phyloP scores from a whole-genome alignment of 2,797 vertebrate species.

The Thunnus albacares region DNA sequence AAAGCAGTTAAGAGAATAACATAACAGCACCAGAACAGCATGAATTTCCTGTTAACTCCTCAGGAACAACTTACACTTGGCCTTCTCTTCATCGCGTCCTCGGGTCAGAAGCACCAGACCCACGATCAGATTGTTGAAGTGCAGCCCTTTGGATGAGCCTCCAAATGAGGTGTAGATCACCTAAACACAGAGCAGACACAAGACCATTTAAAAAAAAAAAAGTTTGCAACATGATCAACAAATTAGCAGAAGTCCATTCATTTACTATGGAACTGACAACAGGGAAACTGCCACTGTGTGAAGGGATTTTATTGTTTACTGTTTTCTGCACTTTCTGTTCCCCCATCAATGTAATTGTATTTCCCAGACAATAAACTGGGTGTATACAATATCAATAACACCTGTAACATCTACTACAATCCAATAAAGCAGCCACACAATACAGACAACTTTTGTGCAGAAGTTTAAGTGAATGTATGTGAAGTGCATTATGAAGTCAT shows the following conservation, averaged over 20 bases:
- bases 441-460: background rate
- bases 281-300: background rate
- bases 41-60: background rate
- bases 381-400: background rate
- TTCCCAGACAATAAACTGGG: background rate
- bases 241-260: background rate
- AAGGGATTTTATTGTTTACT: background rate
- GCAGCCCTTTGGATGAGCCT: conserved; percentile 96
- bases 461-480: background rate
- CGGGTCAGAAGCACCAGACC: conserved; percentile 97
- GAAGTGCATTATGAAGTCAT: background rate
- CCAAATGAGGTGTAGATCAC: conserved; percentile 98
- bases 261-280: background rate
- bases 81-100: conserved; percentile 96
- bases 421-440: background rate
- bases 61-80: conserved; percentile 92
- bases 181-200: conserved; percentile 75
- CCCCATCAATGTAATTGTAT: background rate
- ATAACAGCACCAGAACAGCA: background rate
- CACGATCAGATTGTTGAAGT: conserved; percentile 98
- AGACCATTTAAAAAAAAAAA: background rate
- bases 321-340: background rate
- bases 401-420: background rate
- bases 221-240: background rate
- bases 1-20: background rate